Evolutionary conservation across 2,113 vertebrate species (phyloP).

Genomic region (Oriolus oriolus): DNA sequence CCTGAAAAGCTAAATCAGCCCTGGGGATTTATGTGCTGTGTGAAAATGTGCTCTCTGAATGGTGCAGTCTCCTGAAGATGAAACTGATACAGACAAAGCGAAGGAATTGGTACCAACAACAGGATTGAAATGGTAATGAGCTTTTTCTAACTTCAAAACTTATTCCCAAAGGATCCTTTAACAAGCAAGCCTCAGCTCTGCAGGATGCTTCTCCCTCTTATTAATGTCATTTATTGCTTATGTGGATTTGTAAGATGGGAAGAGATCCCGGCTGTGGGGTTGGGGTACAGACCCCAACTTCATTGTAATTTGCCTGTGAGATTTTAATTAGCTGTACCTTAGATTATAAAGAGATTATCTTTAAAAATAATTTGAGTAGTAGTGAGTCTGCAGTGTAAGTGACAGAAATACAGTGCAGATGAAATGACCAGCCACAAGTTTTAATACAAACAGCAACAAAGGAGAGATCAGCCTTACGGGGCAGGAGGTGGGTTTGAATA

Average conservation of each 20-base stretch:
- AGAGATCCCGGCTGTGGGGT: neutral
- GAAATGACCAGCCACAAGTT: neutral
- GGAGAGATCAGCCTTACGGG: neutral
- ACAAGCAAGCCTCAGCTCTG: neutral
- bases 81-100: neutral
- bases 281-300: neutral
- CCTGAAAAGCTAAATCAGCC: neutral
- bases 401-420: neutral
- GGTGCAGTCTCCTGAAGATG: neutral
- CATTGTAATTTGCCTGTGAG: neutral
- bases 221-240: neutral
- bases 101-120: neutral
- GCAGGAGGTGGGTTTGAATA: neutral
- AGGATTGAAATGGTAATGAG: slow-evolving; percentile 39
- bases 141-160: neutral
- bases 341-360: neutral
- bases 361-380: neutral
- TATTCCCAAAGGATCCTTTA: neutral
- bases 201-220: neutral
- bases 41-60: neutral
- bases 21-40: neutral
- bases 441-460: neutral
- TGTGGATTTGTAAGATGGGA: neutral
- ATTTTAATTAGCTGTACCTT: neutral
- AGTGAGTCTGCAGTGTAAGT: neutral